phyloP scores from a whole-genome alignment of 2,797 vertebrate species.

The Rhincodon typus region DNA sequence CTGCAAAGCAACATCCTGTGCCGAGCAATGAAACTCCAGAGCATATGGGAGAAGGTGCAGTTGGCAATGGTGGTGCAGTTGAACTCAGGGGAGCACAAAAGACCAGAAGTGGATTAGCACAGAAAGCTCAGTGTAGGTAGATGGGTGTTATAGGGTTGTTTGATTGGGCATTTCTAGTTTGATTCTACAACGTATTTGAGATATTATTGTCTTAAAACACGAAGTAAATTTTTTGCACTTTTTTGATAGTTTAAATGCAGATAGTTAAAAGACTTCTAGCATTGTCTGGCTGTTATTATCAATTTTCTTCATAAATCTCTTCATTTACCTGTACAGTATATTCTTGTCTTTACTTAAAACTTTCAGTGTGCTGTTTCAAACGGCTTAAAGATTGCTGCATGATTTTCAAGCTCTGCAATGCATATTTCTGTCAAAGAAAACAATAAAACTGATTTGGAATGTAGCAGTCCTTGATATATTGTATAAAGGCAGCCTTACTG shows the following conservation, averaged over 20 bases:
- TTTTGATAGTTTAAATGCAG: neutral
- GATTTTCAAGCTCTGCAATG: neutral
- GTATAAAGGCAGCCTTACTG: neutral
- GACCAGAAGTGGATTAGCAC: neutral
- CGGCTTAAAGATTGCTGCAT: neutral
- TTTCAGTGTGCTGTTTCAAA: neutral
- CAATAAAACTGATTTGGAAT: neutral
- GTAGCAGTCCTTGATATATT: neutral
- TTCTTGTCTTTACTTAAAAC: neutral
- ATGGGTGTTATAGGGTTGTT: neutral
- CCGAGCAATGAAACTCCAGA: neutral
- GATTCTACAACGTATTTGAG: neutral
- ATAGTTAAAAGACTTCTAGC: neutral
- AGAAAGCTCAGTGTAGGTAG: neutral
- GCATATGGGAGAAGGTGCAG: neutral
- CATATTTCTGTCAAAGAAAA: neutral
- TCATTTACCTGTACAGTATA: neutral
- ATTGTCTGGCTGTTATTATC: neutral
- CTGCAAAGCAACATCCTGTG: neutral
- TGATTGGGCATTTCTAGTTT: neutral
- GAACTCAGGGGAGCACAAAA: neutral
- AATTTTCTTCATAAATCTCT: neutral
- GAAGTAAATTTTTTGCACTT: neutral
- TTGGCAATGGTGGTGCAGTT: neutral
- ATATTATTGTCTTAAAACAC: too few relatives aligned